These are phyloP conservation scores for Drosophila phalerata DNA, from an alignment of 2,888 invertebrate genomes.

Conservation along the genomic window DNA sequence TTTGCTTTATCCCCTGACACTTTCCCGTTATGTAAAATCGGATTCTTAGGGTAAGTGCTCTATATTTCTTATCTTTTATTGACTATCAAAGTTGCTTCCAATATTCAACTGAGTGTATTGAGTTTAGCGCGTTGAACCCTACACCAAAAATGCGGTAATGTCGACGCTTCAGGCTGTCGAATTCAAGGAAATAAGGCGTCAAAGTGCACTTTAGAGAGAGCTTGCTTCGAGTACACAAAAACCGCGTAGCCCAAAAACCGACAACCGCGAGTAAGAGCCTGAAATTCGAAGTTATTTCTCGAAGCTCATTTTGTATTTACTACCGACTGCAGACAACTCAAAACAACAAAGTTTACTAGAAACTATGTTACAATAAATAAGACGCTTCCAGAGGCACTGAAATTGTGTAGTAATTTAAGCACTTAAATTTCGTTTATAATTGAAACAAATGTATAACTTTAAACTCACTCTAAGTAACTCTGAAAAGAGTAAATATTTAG, in stretches of 20 bases:
- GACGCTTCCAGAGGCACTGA: constrained; percentile 28
- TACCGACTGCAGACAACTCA: background rate
- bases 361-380: constrained; percentile 38
- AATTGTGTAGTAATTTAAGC: constrained; percentile 1
- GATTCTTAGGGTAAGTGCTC: too few species aligned
- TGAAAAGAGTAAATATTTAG: background rate
- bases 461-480: background rate
- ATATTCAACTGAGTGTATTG: constrained; percentile 9
- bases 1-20: background rate
- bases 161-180: background rate
- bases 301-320: constrained; percentile 39
- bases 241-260: constrained; percentile 19
- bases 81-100: background rate
- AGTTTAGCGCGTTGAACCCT: background rate
- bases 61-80: too few species aligned
- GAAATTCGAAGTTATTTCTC: constrained; percentile 55
- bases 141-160: background rate
- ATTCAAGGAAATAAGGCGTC: constrained; percentile 8
- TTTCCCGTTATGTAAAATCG: background rate
- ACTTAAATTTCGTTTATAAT: background rate
- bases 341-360: constrained; percentile 25
- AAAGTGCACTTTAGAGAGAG: constrained; percentile 31
- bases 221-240: constrained; percentile 12
- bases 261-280: constrained; percentile 18
- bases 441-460: background rate